Conservation (phyloP, 2,113 vertebrate genomes). For the Rhinoptilus africanus region DNA sequence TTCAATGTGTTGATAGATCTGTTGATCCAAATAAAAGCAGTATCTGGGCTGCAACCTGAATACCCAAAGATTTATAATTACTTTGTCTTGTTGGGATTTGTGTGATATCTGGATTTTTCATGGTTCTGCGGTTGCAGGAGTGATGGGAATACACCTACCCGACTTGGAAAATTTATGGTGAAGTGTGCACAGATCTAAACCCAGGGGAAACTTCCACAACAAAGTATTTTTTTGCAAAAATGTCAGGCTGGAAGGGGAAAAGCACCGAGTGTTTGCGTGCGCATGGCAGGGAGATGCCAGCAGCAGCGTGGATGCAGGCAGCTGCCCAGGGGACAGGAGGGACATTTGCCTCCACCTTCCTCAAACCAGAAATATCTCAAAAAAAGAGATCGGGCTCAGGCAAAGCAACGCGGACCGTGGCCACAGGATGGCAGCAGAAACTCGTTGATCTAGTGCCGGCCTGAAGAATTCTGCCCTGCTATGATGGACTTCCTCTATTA, state of each 20-base stretch:
- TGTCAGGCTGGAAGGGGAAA: too few relatives aligned
- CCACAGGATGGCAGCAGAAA: constrained; percentile 73
- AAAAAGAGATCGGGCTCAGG: rapidly evolving
- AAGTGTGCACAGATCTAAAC: neutral
- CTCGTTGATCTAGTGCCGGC: neutral
- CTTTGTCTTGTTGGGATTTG: neutral
- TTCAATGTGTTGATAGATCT: neutral
- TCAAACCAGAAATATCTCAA: rapidly evolving
- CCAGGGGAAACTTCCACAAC: rapidly evolving
- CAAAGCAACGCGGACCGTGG: neutral
- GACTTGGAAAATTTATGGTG: rapidly evolving
- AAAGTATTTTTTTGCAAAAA: neutral
- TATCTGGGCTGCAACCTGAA: neutral
- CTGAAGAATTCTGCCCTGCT: rapidly evolving
- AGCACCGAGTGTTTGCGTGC: rapidly evolving
- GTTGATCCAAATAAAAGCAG: neutral
- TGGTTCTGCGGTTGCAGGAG: neutral
- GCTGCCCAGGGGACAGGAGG: neutral
- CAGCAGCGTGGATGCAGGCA: neutral
- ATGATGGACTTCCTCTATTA: neutral
- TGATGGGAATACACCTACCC: rapidly evolving
- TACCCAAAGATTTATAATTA: neutral
- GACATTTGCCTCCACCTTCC: neutral
- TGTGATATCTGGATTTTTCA: rapidly evolving
- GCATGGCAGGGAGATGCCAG: neutral